phyloP scores from a whole-genome alignment of 2,888 invertebrate genomes.

The Molanna angustata region DNA sequence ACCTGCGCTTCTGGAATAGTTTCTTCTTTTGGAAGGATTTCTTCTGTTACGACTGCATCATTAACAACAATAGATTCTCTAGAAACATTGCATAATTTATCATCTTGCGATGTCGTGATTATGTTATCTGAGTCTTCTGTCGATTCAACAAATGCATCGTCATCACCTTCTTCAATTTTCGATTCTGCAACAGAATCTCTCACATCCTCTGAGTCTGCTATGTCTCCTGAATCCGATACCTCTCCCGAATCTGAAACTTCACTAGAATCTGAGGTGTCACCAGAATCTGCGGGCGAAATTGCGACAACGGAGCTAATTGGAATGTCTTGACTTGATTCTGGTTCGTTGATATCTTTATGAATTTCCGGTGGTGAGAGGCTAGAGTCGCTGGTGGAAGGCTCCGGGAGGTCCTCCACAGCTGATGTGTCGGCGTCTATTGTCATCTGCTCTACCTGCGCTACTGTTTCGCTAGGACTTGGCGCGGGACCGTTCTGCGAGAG shows the following conservation, averaged over 20 bases:
- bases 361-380: conserved; percentile 13
- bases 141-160: conserved; percentile 24
- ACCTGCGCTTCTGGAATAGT: too few relatives aligned
- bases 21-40: conserved; percentile 6
- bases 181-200: conserved; percentile 13
- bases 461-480: conserved; percentile 1
- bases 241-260: too few relatives aligned
- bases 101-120: conserved; percentile 15
- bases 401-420: conserved; percentile 4
- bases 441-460: conserved; percentile 24
- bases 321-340: background rate
- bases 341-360: conserved; percentile 7
- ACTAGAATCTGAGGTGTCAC: too few relatives aligned
- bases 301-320: conserved; percentile 26
- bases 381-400: conserved; percentile 18
- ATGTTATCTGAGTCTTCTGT: conserved; percentile 17
- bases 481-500: conserved; percentile 17
- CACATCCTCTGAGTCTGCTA: conserved; percentile 30
- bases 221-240: too few relatives aligned
- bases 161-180: conserved; percentile 8
- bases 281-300: conserved; percentile 30
- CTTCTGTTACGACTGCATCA: background rate
- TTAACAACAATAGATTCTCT: background rate
- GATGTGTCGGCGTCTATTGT: conserved; percentile 13
- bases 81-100: conserved; percentile 2